Evolutionary conservation across 2,113 vertebrate genomes (phyloP), one percentile per base, ranked within the genome.

Genomic region (Salvelinus sp.): DNA sequence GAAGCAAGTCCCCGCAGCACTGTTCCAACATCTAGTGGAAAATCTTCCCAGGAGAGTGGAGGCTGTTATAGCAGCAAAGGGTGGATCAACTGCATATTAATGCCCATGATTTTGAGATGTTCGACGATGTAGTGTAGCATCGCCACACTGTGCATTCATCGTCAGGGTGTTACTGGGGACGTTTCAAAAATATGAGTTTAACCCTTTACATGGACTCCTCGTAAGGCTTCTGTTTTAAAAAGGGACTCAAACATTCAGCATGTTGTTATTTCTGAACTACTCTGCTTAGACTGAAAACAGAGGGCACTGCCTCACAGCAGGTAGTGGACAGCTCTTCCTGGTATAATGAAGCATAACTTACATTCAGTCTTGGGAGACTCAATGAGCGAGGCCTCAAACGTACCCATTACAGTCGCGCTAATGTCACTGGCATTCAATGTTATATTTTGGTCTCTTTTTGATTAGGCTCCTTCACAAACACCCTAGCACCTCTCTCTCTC

Each of bases 391-490:
- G 89, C 92, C 93, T 90, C 93, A 92, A 94, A 93, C 86, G 79
- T 85, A 85, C 91, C 94, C 94, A 97, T 98, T 98, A 95, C 91
- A 94, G 94, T 91, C 92, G 87, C 84, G 92, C 90, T 92, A 93
- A 95, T 97, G 95, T 94, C 95, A 94, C 94, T 94, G 91, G 88
- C 91, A 90, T 95, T 93, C 82, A 89, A 78, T 82, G 81, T 89
- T 83, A 69, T 88, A 86, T 90, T 89, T 90, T 89, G 75, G 79
- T 82, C 81, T 79, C 77, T 81, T 83, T 88, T 85, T 86, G 87
- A 88, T 88, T 88, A 86, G 81, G 70, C 74, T 79, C 69, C 69
- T 82, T 87, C 86, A 78, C 78, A 86, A 88, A 90, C 87, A 90
- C 83, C n/a, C 28, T 30, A 38, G 16, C 25, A 77, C 66, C 47